Evolutionary conservation across 2,888 invertebrate genomes (phyloP).

Genomic region (Xiphydria camelus): DNA sequence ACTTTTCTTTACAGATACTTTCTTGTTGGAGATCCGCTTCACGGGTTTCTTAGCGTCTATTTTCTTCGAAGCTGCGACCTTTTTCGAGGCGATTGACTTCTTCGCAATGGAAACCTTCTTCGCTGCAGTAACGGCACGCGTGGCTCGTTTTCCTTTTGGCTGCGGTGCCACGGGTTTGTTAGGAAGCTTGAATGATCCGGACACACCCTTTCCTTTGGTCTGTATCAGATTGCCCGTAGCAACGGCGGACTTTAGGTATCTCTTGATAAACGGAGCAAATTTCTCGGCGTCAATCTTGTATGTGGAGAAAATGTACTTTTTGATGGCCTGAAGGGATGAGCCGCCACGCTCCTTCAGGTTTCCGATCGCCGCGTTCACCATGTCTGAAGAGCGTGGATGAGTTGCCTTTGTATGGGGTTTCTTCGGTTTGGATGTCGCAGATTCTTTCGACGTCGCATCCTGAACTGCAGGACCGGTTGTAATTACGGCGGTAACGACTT

Average conservation of each 20-base stretch:
- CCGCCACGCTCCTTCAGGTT: constrained; percentile 64
- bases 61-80: constrained; percentile 24
- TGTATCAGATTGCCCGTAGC: constrained; percentile 61
- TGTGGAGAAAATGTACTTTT: constrained; percentile 65
- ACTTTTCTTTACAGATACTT: constrained; percentile 8
- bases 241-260: constrained; percentile 64
- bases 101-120: constrained; percentile 27
- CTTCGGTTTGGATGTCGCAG: constrained; percentile 29
- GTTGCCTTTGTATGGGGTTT: constrained; percentile 51
- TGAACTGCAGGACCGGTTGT: constrained; percentile 3
- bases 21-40: constrained; percentile 4
- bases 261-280: constrained; percentile 64
- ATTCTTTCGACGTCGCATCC: neutral
- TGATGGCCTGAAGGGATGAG: constrained; percentile 65
- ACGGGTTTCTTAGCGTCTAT: constrained; percentile 24
- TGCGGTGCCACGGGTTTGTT: constrained; percentile 24
- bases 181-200: constrained; percentile 59
- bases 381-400: constrained; percentile 61
- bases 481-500: constrained; percentile 7
- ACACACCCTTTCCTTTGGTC: constrained; percentile 63
- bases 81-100: constrained; percentile 21
- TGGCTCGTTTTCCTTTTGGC: constrained; percentile 18
- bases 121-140: constrained; percentile 39
- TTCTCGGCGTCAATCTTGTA: constrained; percentile 67
- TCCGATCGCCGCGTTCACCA: constrained; percentile 65